A percentile compares a stretch with the other conserved stretches of the same genome.
phyloP scores from a whole-genome alignment of 2,888 invertebrate species.

The Leucophenga montana region DNA sequence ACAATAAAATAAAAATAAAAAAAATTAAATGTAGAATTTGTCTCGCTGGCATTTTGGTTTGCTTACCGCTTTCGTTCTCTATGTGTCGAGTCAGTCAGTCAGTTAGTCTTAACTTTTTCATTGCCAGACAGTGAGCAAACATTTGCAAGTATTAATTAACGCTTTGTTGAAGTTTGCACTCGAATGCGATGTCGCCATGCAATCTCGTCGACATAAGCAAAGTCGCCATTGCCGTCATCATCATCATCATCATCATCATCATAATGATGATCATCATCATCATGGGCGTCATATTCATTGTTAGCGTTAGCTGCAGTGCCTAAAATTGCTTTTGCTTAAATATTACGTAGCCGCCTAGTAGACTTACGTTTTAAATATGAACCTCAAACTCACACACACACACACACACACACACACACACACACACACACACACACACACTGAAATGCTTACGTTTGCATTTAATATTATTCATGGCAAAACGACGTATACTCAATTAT shows the following conservation, averaged over 20 bases:
- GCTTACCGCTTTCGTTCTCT: no score
- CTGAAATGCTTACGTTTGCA: constrained; percentile 21
- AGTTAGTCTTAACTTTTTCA: constrained; percentile 59
- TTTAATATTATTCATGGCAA: constrained; percentile 20
- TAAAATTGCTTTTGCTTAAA: constrained; percentile 36
- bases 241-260: constrained; percentile 1
- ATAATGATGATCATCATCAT: neutral
- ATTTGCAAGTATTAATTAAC: constrained; percentile 69
- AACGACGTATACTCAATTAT: constrained; percentile 56
- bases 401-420: constrained; percentile 9
- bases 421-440: no score
- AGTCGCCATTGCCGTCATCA: constrained; percentile 20
- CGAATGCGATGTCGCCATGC: constrained; percentile 35
- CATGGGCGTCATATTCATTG: neutral
- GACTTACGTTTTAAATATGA: constrained; percentile 18
- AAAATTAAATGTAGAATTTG: neutral
- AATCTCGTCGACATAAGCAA: constrained; percentile 35
- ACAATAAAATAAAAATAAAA: neutral
- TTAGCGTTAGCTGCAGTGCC: constrained; percentile 18
- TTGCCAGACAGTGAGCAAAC: constrained; percentile 69
- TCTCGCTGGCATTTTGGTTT: constrained; percentile 4
- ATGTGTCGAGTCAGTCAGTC: neutral
- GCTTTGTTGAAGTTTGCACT: constrained; percentile 65
- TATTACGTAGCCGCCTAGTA: constrained; percentile 56
- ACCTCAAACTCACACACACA: constrained; percentile 18